phyloP scores from a whole-genome alignment of 2,113 vertebrate genomes.

The Excalfactoria chinensis region DNA sequence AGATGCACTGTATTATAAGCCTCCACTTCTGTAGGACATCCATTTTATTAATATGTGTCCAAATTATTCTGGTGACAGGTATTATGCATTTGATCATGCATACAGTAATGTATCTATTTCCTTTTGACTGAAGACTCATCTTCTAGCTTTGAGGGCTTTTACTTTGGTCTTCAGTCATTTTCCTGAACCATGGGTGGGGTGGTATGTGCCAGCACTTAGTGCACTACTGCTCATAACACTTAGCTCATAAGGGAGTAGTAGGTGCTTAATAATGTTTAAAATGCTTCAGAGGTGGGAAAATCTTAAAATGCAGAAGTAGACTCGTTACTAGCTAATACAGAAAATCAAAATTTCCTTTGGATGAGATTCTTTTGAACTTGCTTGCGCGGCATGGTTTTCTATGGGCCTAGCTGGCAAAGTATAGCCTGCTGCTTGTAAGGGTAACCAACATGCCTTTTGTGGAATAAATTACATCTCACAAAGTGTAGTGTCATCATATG shows the following conservation, averaged over 20 bases:
- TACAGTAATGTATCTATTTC: background rate
- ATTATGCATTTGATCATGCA: background rate
- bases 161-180: background rate
- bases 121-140: background rate
- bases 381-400: accelerated
- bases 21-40: constrained; percentile 10
- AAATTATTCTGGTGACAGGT: background rate
- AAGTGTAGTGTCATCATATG: background rate
- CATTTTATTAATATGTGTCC: constrained; percentile 38
- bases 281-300: background rate
- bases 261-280: background rate
- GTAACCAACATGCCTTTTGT: background rate
- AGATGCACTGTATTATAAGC: constrained; percentile 33
- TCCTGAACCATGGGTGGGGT: background rate
- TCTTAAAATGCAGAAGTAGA: background rate
- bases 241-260: background rate
- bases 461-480: background rate
- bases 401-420: background rate
- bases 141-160: background rate
- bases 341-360: background rate
- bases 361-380: background rate
- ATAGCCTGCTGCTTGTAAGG: background rate
- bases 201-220: background rate
- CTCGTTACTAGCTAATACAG: background rate
- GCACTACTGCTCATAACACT: background rate